These are phyloP conservation scores for Reticulitermes speratus DNA, from an alignment of 1,140 invertebrate genomes.

Conservation along the genomic window DNA sequence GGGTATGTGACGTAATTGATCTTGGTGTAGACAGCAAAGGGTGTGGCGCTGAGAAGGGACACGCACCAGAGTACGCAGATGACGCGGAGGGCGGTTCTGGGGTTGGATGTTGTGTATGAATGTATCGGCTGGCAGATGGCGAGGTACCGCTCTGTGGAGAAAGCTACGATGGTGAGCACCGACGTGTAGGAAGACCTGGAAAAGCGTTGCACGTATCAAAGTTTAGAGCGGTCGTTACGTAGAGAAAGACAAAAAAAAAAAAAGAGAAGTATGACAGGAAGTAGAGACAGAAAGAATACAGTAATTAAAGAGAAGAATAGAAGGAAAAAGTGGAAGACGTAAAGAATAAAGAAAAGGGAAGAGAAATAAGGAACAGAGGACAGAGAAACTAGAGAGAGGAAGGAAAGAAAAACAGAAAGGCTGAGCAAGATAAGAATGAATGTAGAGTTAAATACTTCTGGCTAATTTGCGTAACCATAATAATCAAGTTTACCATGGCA, in stretches of 20 bases:
- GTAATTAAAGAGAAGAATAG: too few species aligned
- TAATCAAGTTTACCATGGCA: too few species aligned
- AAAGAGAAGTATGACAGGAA: too few species aligned
- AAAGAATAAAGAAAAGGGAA: too few species aligned
- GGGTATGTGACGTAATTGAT: constrained; percentile 73
- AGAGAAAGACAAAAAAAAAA: not conserved
- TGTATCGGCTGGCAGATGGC: constrained; percentile 90
- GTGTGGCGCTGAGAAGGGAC: constrained; percentile 72
- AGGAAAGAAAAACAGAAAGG: too few species aligned
- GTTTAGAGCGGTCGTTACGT: not conserved
- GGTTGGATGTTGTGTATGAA: constrained; percentile 73
- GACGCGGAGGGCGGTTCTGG: constrained; percentile 76
- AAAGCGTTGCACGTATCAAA: constrained; percentile 28
- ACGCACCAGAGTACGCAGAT: constrained; percentile 78
- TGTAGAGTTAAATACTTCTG: too few species aligned
- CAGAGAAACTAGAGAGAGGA: too few species aligned
- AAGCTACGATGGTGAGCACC: constrained; percentile 86
- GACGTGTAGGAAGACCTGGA: constrained; percentile 83
- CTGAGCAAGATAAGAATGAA: too few species aligned
- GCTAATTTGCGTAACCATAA: too few species aligned
- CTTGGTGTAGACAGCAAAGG: constrained; percentile 70
- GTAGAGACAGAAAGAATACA: too few species aligned
- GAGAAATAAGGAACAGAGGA: too few species aligned
- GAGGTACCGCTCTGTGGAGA: constrained; percentile 83
- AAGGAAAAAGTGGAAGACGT: too few species aligned